A percentile compares a stretch with the other conserved stretches of the same genome.
Conservation (phyloP, 2,888 invertebrate genomes). For the Platycnemis pennipes region DNA sequence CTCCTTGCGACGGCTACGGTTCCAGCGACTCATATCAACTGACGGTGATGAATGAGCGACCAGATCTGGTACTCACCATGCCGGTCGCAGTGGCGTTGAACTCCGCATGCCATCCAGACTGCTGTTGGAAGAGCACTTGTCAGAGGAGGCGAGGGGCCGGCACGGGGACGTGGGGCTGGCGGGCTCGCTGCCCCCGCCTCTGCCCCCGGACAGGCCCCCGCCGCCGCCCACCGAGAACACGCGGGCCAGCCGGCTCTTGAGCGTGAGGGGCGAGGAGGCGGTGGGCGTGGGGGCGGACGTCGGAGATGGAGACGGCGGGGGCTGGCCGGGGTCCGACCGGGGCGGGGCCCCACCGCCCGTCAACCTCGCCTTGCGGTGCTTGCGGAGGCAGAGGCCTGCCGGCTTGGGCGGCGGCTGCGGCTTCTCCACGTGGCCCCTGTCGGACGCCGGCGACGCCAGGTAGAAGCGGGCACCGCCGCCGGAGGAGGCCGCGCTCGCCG, state of each 20-base stretch:
- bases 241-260: constrained; percentile 26
- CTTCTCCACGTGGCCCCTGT: background rate
- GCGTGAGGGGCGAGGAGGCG: background rate
- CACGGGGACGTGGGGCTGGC: constrained; percentile 51
- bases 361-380: constrained; percentile 28
- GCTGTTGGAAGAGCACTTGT: background rate
- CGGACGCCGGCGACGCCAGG: background rate
- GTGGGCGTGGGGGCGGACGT: constrained; percentile 1
- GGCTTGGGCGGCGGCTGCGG: constrained; percentile 56
- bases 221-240: constrained; percentile 45
- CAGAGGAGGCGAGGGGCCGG: constrained; percentile 5
- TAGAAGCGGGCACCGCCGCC: constrained; percentile 38
- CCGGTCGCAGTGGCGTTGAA: background rate
- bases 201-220: background rate
- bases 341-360: background rate
- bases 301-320: background rate
- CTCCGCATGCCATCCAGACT: background rate
- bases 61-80: constrained; percentile 17
- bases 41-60: too few species aligned
- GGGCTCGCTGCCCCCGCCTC: constrained; percentile 40
- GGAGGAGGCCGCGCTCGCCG: constrained; percentile 15
- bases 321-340: background rate
- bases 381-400: constrained; percentile 24
- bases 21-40: too few species aligned
- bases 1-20: too few species aligned